Percentiles rank a stretch among this genome's conserved stretches.
Conservation (phyloP, 2,797 vertebrate species). For the Parotocinclus haroldoi region DNA sequence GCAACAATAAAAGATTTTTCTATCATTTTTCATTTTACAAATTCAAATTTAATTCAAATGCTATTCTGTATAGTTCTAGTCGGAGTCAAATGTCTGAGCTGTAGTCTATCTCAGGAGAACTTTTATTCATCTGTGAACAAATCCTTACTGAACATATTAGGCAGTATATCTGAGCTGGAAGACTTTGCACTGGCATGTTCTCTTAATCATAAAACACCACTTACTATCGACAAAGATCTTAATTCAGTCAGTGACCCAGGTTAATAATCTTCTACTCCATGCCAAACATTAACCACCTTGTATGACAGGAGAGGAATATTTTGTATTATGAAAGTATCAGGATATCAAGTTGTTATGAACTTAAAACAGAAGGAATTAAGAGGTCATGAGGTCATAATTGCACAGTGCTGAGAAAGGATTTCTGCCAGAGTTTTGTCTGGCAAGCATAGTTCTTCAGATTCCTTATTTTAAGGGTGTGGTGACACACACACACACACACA, state of each 20-base stretch:
- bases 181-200: conserved; percentile 1
- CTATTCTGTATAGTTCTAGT: neutral
- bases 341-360: conserved; percentile 29
- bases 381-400: neutral
- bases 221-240: conserved; percentile 14
- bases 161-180: neutral
- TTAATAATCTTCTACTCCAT: conserved; percentile 11
- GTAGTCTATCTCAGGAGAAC: conserved; percentile 1
- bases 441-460: neutral
- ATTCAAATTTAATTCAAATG: too few species aligned
- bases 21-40: too few species aligned
- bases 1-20: too few species aligned
- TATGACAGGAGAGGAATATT: conserved; percentile 27
- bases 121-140: neutral
- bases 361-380: conserved; percentile 15
- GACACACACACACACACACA: too few species aligned
- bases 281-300: conserved; percentile 26
- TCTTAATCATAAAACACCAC: conserved; percentile 8
- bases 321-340: conserved; percentile 11
- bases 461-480: too few species aligned
- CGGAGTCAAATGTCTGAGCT: neutral
- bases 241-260: conserved; percentile 4
- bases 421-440: too few species aligned
- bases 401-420: too few species aligned
- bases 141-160: neutral